These are phyloP conservation scores for Clarias magur DNA, from an alignment of 2,113 vertebrate species.

Conservation along the genomic window DNA sequence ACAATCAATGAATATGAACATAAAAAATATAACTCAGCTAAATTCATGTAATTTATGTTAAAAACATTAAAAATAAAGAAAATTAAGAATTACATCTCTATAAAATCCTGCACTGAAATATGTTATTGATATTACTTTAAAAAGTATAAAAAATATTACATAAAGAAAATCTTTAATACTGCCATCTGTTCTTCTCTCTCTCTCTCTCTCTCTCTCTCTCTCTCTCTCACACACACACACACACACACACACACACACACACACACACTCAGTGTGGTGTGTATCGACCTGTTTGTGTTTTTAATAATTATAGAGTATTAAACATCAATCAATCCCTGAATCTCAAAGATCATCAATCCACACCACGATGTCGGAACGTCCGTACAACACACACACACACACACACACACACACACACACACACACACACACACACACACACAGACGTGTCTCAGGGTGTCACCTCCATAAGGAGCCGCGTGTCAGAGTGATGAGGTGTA, in stretches of 20 bases:
- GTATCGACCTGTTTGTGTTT: conserved; percentile 16
- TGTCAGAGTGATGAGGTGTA: conserved; percentile 5
- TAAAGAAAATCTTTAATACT: background rate
- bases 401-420: conserved; percentile 6
- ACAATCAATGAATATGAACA: no score
- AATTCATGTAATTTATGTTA: background rate
- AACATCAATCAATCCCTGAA: background rate
- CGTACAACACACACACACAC: background rate
- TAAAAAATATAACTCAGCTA: background rate
- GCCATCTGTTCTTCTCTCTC: background rate
- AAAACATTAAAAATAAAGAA: background rate
- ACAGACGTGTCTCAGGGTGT: background rate
- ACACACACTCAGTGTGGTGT: background rate
- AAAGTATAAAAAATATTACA: background rate
- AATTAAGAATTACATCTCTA: background rate
- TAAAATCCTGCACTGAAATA: background rate
- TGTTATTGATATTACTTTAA: background rate
- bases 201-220: background rate
- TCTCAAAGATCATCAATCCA: conserved; percentile 3
- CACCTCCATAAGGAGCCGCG: background rate
- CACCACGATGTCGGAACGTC: background rate
- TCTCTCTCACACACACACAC: background rate
- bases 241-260: conserved; percentile 19
- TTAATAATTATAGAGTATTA: conserved; percentile 34
- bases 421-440: conserved; percentile 28